Evolutionary conservation across 2,888 invertebrate species (phyloP), one percentile per base, ranked within the genome.

Genomic region (Lasioglossum vierecki): DNA sequence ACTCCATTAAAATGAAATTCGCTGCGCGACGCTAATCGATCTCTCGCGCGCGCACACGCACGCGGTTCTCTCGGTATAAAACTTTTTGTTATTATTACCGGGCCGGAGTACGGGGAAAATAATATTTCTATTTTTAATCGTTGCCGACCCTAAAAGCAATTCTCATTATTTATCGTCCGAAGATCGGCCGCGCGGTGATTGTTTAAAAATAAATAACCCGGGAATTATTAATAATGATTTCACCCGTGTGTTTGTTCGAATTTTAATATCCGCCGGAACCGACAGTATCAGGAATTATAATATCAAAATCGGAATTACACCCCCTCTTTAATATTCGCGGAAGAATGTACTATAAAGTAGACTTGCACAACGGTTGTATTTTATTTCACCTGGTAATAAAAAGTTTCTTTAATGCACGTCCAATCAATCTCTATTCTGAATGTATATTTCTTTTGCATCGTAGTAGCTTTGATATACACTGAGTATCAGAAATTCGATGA

Each of bases 1-100:
- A 80, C 86, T 87, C 86, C 82, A 87, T 87, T 87, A 87, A 87
- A 87, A 87, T 82, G 74, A 80, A 82, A 85, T 87, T 86, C 78
- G 30, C 80, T 60, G 53, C 44, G 75, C 60, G 73, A 53, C 79
- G 86, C 81, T 79, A 85, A 82, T 85, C 86, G 86, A 81, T 79
- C 82, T 76, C n/a, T 76, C 15, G 39, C 71, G 5, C 60, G 15
- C 53, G 71, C 66, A 63, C 63, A 13, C 46, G 15, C 46, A 1
- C 44, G 44, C 4, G 4, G 15, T 2, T 5, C 63, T 5, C 63
- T 15, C 68, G 63, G 57, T 68, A 74, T 63, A 84, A 84, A 63
- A 63, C 60, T 79, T 84, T 83, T 84, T 79, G 53, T 53, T 79
- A 75, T 84, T 75, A 76, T 79, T 60, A 68, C 71, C 41, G n/a